Conservation (phyloP, 2,797 vertebrate genomes). For the Falco peregrinus region DNA sequence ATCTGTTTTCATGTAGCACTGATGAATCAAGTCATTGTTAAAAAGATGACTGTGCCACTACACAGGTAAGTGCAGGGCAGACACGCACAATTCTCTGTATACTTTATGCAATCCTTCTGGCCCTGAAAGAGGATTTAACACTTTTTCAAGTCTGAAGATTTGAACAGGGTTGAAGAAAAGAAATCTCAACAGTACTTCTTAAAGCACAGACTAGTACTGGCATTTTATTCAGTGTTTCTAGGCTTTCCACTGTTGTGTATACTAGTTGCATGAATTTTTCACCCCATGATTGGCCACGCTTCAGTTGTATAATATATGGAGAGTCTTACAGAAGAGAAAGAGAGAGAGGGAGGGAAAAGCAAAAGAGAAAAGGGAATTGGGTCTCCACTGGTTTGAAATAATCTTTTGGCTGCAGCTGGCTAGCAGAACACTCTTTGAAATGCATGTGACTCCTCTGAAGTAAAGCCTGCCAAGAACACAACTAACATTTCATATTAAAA, state of each 20-base stretch:
- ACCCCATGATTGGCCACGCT: neutral
- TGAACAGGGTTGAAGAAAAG: neutral
- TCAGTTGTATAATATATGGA: slow-evolving; percentile 4
- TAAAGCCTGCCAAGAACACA: slow-evolving; percentile 49
- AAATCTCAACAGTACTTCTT: neutral
- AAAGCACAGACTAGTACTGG: neutral
- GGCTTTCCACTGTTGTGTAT: neutral
- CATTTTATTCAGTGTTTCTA: neutral
- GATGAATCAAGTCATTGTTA: neutral
- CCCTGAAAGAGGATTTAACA: neutral
- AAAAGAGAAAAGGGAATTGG: neutral
- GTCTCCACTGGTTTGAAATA: slow-evolving; percentile 36
- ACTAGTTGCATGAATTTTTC: neutral
- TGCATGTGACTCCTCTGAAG: slow-evolving; percentile 1
- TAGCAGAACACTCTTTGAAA: slow-evolving; percentile 32
- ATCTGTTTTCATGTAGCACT: neutral
- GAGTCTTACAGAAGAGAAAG: neutral
- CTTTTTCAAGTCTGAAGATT: neutral
- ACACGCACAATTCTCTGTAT: neutral
- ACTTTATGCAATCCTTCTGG: neutral
- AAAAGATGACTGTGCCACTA: neutral
- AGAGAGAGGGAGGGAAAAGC: neutral
- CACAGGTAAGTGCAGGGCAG: neutral
- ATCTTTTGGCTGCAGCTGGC: slow-evolving; percentile 28
- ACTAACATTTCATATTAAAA: slow-evolving; percentile 56